Percentiles rank a stretch among this genome's conserved stretches.
These are phyloP conservation scores for Callospermophilus lateralis DNA, from an alignment of 2,113 vertebrate species.

Conservation along the genomic window DNA sequence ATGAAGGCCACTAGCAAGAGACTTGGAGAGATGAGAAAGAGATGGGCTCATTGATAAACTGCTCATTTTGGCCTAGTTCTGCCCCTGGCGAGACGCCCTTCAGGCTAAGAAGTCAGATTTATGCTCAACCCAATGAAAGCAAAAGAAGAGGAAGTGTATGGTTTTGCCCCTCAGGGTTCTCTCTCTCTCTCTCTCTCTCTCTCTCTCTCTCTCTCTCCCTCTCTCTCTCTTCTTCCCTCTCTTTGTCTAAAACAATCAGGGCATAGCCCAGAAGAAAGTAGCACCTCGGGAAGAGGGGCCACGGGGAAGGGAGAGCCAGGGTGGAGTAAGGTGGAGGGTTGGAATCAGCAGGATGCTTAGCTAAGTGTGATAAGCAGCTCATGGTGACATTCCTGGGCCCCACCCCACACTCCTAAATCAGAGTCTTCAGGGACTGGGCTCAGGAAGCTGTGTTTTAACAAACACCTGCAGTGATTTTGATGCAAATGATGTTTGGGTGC, in stretches of 20 bases:
- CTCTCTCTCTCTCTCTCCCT: rapidly evolving
- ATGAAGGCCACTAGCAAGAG: background rate
- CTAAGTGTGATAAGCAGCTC: background rate
- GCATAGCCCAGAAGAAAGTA: background rate
- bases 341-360: background rate
- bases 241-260: background rate
- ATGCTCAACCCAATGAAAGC: background rate
- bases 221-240: background rate
- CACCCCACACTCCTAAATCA: background rate
- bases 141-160: background rate
- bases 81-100: background rate
- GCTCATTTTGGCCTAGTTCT: background rate
- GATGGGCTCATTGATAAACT: background rate
- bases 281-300: background rate
- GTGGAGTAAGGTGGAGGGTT: background rate
- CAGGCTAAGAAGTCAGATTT: background rate
- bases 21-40: background rate
- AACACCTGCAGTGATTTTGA: background rate
- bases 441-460: background rate
- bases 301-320: background rate
- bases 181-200: too few species aligned
- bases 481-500: background rate
- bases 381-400: background rate
- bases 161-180: background rate
- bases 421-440: background rate